A percentile compares a stretch with the other conserved stretches of the same genome.
phyloP scores from a whole-genome alignment of 2,113 vertebrate genomes.

The Catagonus wagneri region DNA sequence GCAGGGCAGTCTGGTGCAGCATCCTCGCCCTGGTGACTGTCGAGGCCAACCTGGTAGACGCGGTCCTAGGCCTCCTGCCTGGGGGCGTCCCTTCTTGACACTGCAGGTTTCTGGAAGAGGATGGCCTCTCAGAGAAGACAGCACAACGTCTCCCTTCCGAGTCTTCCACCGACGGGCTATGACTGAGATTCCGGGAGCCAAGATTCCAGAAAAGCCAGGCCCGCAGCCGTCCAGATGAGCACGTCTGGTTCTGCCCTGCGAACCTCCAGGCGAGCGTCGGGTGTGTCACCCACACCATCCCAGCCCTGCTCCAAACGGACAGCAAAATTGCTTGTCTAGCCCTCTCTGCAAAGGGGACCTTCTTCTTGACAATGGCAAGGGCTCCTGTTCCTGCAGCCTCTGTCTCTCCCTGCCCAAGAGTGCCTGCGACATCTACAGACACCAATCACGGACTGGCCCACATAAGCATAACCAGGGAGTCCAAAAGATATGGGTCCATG shows the following conservation, averaged over 20 bases:
- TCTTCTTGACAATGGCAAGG: background rate
- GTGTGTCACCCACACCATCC: background rate
- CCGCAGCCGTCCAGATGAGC: background rate
- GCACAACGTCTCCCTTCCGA: background rate
- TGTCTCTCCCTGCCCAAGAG: background rate
- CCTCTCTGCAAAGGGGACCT: background rate
- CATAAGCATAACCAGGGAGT: background rate
- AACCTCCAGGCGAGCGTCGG: background rate
- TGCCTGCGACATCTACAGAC: conserved; percentile 29
- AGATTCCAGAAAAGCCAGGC: background rate
- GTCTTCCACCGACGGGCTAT: background rate
- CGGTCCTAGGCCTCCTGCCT: background rate
- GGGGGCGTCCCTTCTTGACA: background rate
- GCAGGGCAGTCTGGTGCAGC: background rate
- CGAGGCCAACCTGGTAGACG: background rate
- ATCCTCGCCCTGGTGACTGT: background rate
- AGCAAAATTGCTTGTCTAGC: background rate
- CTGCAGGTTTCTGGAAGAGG: background rate
- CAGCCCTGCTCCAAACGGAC: background rate
- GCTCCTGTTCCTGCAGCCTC: background rate
- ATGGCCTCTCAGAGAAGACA: background rate
- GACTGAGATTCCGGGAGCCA: background rate
- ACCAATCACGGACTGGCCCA: background rate
- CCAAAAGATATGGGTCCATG: background rate
- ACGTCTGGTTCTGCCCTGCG: background rate